These are phyloP conservation scores for Zaprionus vittiger DNA, from an alignment of 1,140 invertebrate genomes.

Conservation along the genomic window DNA sequence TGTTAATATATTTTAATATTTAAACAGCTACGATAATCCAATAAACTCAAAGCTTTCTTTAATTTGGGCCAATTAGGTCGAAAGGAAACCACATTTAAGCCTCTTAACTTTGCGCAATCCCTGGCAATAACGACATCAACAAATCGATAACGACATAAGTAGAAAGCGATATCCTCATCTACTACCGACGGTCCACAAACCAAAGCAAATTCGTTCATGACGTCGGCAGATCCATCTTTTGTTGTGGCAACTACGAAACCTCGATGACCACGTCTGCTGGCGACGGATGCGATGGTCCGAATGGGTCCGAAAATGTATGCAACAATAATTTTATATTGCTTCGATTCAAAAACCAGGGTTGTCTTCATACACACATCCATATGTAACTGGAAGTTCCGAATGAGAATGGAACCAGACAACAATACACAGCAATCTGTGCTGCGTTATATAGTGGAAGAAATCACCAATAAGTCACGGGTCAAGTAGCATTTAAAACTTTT, in stretches of 20 bases:
- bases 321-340: not conserved
- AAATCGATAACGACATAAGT: not conserved
- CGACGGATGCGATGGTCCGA: not conserved
- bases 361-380: not conserved
- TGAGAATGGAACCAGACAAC: constrained; percentile 1
- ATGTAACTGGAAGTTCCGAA: not conserved
- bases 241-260: not conserved
- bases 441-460: not conserved
- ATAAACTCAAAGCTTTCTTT: not conserved
- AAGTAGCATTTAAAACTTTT: not conserved
- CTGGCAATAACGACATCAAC: not conserved
- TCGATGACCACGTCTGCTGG: not conserved
- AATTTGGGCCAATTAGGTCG: not conserved
- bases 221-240: not conserved
- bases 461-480: constrained; percentile 8
- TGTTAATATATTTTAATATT: no score
- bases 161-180: not conserved
- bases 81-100: not conserved
- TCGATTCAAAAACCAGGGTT: constrained; percentile 2
- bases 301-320: constrained; percentile 7
- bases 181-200: not conserved
- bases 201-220: not conserved
- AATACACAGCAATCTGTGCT: not conserved
- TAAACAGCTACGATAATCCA: not conserved
- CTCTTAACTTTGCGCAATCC: not conserved